Evolutionary conservation across 2,888 invertebrate species (phyloP).

Genomic region (Drosophila imparisetae): DNA sequence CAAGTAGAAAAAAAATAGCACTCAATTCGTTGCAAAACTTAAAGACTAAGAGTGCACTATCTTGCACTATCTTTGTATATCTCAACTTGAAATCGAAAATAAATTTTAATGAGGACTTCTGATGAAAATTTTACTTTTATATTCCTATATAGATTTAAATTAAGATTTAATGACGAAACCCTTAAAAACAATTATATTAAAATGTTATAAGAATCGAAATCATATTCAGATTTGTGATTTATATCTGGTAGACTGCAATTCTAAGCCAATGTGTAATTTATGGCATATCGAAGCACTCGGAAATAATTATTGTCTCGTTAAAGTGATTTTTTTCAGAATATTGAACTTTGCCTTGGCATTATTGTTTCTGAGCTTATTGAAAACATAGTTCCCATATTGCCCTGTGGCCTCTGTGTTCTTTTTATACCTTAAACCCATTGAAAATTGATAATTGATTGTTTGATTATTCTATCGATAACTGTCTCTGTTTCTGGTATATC

Average conservation of each 20-base stretch:
- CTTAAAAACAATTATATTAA: not conserved
- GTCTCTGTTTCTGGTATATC: too few relatives aligned
- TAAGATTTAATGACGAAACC: not conserved
- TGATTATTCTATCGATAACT: too few relatives aligned
- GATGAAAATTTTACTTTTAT: not conserved
- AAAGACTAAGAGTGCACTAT: not conserved
- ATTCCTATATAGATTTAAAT: not conserved
- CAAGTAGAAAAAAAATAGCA: constrained; percentile 18
- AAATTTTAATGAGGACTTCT: not conserved
- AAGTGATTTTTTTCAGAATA: too few relatives aligned
- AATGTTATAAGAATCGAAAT: not conserved
- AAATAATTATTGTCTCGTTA: too few relatives aligned
- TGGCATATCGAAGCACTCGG: not conserved
- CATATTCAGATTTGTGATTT: not conserved
- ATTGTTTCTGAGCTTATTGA: too few relatives aligned
- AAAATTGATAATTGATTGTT: too few relatives aligned
- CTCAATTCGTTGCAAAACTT: not conserved
- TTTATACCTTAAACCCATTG: not conserved
- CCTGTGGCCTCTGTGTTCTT: not conserved
- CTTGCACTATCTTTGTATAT: constrained; percentile 15
- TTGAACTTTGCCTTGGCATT: too few relatives aligned
- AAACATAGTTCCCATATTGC: too few relatives aligned
- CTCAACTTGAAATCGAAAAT: constrained; percentile 1
- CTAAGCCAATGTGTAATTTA: not conserved
- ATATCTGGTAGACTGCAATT: not conserved